Percentiles rank a stretch among this genome's conserved stretches.
Evolutionary conservation across 2,888 invertebrate genomes (phyloP).

Genomic region (Chrysina gloriosa): DNA sequence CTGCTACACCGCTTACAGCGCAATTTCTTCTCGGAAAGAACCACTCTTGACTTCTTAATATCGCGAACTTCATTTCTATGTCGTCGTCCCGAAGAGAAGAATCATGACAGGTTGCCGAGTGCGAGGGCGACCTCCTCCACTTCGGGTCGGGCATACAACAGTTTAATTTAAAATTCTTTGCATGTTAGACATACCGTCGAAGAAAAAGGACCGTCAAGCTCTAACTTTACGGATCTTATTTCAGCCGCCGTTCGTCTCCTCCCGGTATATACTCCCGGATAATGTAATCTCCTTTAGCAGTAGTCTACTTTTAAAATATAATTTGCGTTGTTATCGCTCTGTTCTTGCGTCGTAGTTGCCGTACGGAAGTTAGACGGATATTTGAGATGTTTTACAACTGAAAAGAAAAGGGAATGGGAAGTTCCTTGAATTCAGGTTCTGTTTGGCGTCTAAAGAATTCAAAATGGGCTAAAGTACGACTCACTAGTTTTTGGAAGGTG

Average conservation of each 20-base stretch:
- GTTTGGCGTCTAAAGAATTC: no score
- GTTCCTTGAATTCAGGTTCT: no score
- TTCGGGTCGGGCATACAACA: not conserved
- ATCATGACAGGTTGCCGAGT: not conserved
- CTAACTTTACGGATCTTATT: not conserved
- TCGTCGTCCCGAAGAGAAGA: not conserved
- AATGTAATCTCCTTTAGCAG: not conserved
- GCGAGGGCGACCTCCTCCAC: not conserved
- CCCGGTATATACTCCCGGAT: no score
- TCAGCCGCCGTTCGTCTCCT: not conserved
- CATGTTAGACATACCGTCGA: constrained; percentile 15
- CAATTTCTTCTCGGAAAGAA: not conserved
- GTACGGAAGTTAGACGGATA: no score
- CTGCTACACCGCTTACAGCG: not conserved
- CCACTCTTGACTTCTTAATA: not conserved
- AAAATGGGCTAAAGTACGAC: no score
- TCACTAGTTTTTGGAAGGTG: no score
- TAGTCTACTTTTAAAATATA: not conserved
- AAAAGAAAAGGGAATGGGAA: no score
- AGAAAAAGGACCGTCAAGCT: not conserved
- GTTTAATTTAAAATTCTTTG: constrained; percentile 31
- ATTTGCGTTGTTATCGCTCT: not conserved
- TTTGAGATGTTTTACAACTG: no score
- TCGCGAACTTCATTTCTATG: constrained; percentile 4
- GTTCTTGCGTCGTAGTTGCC: not conserved